These are phyloP conservation scores for Bettongia penicillata DNA, from an alignment of 2,113 vertebrate species.

Conservation along the genomic window DNA sequence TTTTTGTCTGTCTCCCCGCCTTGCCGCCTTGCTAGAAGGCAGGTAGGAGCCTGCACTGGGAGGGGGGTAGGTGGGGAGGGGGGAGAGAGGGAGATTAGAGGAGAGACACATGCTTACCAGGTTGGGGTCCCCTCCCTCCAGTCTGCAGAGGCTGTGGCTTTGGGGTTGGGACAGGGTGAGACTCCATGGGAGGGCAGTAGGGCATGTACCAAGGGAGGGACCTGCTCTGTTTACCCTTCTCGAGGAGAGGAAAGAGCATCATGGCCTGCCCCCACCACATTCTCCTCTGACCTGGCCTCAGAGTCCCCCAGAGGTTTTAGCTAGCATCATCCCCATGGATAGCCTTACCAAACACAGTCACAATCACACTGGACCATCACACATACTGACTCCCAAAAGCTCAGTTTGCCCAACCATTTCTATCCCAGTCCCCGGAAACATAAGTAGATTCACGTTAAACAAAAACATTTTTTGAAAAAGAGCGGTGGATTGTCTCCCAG, in stretches of 20 bases:
- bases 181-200: constrained; percentile 76
- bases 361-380: not conserved
- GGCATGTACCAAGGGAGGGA: constrained; percentile 55
- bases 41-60: constrained; percentile 82
- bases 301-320: not conserved
- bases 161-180: constrained; percentile 67
- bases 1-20: constrained; percentile 65
- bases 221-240: not conserved
- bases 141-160: constrained; percentile 73
- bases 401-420: not conserved
- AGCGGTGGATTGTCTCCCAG: not conserved
- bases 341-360: not conserved
- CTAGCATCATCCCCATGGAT: not conserved
- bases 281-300: not conserved
- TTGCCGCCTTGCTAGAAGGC: constrained; percentile 68
- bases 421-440: not conserved
- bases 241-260: too few relatives aligned
- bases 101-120: constrained; percentile 65
- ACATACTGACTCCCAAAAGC: not conserved
- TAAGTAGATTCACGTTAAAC: not conserved
- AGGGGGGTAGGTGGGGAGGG: constrained; percentile 76
- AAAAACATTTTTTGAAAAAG: not conserved
- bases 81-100: constrained; percentile 74
- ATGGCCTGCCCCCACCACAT: not conserved
- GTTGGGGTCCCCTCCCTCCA: constrained; percentile 63